Evolutionary conservation across 2,888 invertebrate genomes (phyloP).

Genomic region (Stomorhina lunata): DNA sequence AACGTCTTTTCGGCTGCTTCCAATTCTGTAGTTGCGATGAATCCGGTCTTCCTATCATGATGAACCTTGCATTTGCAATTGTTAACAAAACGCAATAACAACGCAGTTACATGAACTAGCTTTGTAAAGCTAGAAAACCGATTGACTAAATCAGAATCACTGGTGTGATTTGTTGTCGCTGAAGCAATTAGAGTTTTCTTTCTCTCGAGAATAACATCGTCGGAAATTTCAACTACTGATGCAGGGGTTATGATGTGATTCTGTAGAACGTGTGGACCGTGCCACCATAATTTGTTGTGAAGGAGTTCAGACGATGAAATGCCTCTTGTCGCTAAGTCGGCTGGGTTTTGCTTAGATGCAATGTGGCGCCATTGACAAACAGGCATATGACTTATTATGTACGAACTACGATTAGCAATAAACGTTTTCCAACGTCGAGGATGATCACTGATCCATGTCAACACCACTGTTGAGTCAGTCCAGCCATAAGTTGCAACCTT

Average conservation of each 20-base stretch:
- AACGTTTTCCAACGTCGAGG: constrained; percentile 54
- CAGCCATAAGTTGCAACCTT: constrained; percentile 23
- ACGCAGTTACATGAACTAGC: neutral
- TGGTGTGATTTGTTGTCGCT: neutral
- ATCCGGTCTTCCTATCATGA: neutral
- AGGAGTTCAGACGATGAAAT: constrained; percentile 25
- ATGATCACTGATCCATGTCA: constrained; percentile 50
- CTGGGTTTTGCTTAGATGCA: constrained; percentile 38
- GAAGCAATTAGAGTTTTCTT: neutral
- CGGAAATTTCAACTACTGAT: neutral
- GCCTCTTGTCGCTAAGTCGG: constrained; percentile 58
- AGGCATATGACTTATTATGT: constrained; percentile 33
- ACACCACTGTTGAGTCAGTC: constrained; percentile 48
- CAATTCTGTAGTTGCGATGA: neutral
- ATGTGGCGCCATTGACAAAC: constrained; percentile 45
- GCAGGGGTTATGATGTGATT: neutral
- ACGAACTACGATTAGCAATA: constrained; percentile 48
- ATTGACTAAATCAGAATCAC: neutral
- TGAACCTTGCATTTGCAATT: neutral
- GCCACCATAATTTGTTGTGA: constrained; percentile 53
- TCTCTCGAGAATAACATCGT: constrained; percentile 9
- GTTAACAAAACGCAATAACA: neutral
- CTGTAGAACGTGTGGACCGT: constrained; percentile 37
- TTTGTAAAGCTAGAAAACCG: neutral
- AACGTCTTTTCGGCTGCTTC: neutral